These are phyloP conservation scores for Melierax canorus DNA, from an alignment of 2,113 vertebrate species.

Conservation along the genomic window DNA sequence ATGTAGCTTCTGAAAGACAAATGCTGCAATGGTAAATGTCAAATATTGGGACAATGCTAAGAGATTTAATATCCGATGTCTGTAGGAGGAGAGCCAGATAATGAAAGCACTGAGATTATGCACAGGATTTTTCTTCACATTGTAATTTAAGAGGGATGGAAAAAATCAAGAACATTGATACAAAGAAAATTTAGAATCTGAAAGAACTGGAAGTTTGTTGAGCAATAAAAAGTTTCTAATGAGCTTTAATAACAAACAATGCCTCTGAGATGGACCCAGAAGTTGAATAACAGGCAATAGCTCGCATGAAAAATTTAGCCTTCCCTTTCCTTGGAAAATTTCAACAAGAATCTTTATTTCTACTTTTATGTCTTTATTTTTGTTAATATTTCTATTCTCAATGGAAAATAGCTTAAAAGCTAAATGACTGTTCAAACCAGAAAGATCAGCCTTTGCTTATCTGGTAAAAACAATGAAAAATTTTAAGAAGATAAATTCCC, in stretches of 20 bases:
- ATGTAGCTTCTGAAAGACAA: constrained; percentile 38
- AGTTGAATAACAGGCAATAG: background rate
- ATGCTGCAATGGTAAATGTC: constrained; percentile 27
- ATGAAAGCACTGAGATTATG: background rate
- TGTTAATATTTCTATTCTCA: background rate
- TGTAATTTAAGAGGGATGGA: background rate
- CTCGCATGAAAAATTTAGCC: background rate
- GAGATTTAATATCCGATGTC: constrained; percentile 26
- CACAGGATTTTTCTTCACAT: background rate
- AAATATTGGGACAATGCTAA: constrained; percentile 1
- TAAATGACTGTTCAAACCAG: background rate
- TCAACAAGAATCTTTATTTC: background rate
- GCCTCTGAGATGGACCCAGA: background rate
- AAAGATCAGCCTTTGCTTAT: background rate
- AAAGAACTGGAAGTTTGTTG: background rate
- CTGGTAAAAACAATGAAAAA: background rate
- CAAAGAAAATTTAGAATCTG: background rate
- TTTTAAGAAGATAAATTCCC: background rate
- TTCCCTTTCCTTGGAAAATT: background rate
- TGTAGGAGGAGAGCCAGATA: background rate
- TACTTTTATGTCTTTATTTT: background rate
- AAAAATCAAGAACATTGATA: background rate
- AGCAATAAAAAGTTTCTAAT: background rate
- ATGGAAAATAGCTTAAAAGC: background rate
- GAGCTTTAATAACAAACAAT: background rate